phyloP scores from a whole-genome alignment of 2,888 invertebrate genomes.

The Chalcis sispes region DNA sequence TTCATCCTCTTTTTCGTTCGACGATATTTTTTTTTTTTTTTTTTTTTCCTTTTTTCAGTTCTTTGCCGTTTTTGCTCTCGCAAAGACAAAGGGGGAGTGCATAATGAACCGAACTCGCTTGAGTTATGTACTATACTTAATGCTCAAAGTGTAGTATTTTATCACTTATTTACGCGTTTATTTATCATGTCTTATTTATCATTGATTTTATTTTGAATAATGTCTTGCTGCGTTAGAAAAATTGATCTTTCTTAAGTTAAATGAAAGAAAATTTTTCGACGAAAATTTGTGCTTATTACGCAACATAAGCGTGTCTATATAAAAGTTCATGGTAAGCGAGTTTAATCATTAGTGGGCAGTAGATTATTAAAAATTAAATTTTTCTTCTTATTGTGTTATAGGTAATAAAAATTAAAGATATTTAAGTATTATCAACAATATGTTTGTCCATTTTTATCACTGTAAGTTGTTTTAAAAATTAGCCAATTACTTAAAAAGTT shows the following conservation, averaged over 20 bases:
- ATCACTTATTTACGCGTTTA: conserved; percentile 45
- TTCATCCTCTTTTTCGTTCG: not conserved
- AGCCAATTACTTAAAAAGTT: too few species aligned
- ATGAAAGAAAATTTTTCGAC: not conserved
- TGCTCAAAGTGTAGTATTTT: conserved; percentile 38
- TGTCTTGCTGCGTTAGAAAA: not conserved
- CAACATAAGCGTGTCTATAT: too few species aligned
- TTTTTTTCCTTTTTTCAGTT: too few species aligned
- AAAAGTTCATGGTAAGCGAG: too few species aligned
- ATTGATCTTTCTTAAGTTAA: not conserved
- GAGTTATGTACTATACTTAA: conserved; percentile 48
- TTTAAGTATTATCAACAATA: too few species aligned
- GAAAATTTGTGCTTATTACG: too few species aligned
- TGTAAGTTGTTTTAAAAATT: too few species aligned
- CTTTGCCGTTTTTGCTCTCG: conserved; percentile 30
- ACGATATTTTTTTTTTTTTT: conserved; percentile 13
- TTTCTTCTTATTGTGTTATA: too few species aligned
- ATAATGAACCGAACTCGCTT: conserved; percentile 58
- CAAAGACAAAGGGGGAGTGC: conserved; percentile 58
- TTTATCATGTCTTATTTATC: conserved; percentile 7
- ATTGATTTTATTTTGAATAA: conserved; percentile 1
- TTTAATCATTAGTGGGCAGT: too few species aligned
- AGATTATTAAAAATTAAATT: too few species aligned
- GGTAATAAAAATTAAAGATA: too few species aligned
- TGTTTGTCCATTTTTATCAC: too few species aligned